phyloP scores from a whole-genome alignment of 2,113 vertebrate genomes.

The Leucopsar rothschildi region DNA sequence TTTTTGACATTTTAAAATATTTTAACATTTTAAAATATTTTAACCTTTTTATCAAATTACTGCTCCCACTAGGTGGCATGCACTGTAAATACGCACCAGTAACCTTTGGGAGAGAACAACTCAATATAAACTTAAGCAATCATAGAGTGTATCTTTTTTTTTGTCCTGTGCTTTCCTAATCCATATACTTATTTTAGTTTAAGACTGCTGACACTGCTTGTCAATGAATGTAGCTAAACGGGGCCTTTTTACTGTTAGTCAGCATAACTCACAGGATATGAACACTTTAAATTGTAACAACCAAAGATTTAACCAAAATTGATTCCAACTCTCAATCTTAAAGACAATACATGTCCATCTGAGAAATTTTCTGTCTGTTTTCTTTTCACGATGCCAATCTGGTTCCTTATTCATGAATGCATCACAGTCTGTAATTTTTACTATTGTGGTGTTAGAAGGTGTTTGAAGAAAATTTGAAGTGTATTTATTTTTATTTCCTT shows the following conservation, averaged over 20 bases:
- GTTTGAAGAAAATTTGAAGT: neutral
- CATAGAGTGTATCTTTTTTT: neutral
- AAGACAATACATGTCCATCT: neutral
- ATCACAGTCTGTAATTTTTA: neutral
- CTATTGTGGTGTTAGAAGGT: neutral
- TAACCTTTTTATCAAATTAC: neutral
- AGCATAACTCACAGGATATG: neutral
- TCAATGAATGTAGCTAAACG: neutral
- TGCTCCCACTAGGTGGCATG: slow-evolving; percentile 29
- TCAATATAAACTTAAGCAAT: neutral
- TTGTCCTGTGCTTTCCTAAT: neutral
- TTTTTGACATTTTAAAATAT: neutral
- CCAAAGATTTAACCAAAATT: neutral
- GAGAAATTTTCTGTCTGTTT: neutral
- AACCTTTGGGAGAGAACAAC: neutral
- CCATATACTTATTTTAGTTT: neutral
- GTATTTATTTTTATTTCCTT: neutral
- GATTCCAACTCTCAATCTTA: neutral
- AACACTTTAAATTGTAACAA: neutral
- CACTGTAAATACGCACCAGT: neutral
- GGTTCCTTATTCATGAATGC: neutral
- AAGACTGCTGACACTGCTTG: neutral
- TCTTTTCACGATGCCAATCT: neutral
- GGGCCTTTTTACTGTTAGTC: neutral
- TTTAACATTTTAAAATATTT: neutral